phyloP scores from a whole-genome alignment of 2,888 invertebrate species.

The Apamea monoglypha region DNA sequence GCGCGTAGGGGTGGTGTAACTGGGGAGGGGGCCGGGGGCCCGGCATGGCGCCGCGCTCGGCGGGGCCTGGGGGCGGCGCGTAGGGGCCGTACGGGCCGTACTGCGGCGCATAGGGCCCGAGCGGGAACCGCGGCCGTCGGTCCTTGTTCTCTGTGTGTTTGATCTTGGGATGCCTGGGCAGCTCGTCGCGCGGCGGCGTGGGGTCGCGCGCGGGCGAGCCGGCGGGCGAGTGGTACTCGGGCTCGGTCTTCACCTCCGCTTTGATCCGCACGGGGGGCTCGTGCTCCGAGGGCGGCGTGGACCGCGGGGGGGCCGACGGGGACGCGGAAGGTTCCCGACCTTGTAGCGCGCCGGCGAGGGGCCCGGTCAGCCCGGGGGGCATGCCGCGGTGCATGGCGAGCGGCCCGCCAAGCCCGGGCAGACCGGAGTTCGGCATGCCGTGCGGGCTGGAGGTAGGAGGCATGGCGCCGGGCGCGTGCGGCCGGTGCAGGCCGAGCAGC shows the following conservation, averaged over 20 bases:
- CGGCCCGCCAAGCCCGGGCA: constrained; percentile 24
- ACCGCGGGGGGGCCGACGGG: constrained; percentile 51
- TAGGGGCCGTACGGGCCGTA: constrained; percentile 87
- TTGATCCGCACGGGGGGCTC: constrained; percentile 82
- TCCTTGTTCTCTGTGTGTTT: constrained; percentile 88
- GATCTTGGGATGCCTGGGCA: constrained; percentile 84
- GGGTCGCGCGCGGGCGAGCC: constrained; percentile 72
- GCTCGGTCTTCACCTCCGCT: constrained; percentile 87
- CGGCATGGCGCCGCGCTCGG: constrained; percentile 47
- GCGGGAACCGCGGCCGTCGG: constrained; percentile 83
- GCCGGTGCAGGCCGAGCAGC: constrained; percentile 52
- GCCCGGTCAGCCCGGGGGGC: constrained; percentile 42
- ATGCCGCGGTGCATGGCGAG: constrained; percentile 52
- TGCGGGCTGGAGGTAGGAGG: constrained; percentile 62
- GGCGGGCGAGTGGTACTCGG: constrained; percentile 83
- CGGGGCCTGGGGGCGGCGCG: constrained; percentile 74
- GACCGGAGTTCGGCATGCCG: constrained; percentile 42
- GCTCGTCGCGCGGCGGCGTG: constrained; percentile 74
- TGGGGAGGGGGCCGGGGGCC: constrained; percentile 58
- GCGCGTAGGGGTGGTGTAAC: constrained; percentile 55
- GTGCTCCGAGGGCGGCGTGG: constrained; percentile 59
- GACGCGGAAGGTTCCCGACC: constrained; percentile 53
- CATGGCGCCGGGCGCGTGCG: constrained; percentile 59
- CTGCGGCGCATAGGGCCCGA: constrained; percentile 88
- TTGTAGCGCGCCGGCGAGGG: constrained; percentile 38